A percentile compares a stretch with the other conserved stretches of the same genome.
These are phyloP conservation scores for Cossypha niveicapilla DNA, from an alignment of 2,797 vertebrate species.

Conservation along the genomic window DNA sequence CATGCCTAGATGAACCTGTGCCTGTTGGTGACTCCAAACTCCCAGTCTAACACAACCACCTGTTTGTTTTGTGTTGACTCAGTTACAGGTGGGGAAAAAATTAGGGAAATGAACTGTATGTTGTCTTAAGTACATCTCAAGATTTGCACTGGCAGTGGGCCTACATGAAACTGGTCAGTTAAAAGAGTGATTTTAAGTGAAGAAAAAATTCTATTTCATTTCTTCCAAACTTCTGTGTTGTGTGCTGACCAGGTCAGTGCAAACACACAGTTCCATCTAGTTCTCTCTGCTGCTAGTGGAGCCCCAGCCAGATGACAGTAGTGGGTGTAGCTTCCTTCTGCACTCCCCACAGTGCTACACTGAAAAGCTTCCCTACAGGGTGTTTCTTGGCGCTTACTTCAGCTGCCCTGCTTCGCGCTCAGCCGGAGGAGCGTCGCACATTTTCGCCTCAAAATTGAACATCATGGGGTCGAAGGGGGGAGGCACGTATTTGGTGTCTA, in stretches of 20 bases:
- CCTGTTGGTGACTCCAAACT: not conserved
- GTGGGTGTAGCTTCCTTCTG: not conserved
- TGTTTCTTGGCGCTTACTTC: constrained; percentile 19
- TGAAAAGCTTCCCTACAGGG: not conserved
- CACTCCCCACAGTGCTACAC: not conserved
- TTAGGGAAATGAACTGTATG: not conserved
- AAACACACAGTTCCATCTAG: not conserved
- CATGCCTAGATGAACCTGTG: not conserved
- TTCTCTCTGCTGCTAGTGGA: not conserved
- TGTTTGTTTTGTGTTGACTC: not conserved
- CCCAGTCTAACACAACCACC: not conserved
- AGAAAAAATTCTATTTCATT: not conserved
- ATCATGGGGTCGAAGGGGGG: constrained; percentile 13
- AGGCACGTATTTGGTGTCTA: constrained; percentile 52
- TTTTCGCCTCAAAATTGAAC: constrained; percentile 62
- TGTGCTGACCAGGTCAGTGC: not conserved
- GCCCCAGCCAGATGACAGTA: not conserved
- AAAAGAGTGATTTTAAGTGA: not conserved
- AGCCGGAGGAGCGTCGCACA: constrained; percentile 39
- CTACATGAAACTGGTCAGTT: not conserved
- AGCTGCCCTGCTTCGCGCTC: constrained; percentile 25
- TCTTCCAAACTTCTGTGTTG: not conserved
- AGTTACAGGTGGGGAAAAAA: not conserved
- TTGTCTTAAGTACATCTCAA: not conserved
- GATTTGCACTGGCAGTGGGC: not conserved